Percentiles rank a stretch among this genome's conserved stretches.
phyloP scores from a whole-genome alignment of 2,797 vertebrate genomes.

The Eptatretus atami region DNA sequence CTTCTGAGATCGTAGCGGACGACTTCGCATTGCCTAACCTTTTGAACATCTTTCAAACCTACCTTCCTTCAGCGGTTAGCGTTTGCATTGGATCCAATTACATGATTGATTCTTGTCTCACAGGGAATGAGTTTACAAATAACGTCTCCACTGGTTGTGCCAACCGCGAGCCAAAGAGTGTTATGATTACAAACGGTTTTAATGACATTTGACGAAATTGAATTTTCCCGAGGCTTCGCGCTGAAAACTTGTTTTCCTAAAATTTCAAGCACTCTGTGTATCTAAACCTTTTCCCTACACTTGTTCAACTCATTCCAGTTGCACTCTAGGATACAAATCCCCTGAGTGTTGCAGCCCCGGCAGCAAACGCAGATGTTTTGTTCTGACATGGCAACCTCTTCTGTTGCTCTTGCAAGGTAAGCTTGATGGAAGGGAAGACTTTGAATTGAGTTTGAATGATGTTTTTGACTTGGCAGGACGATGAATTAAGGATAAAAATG shows the following conservation, averaged over 20 bases:
- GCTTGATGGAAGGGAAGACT: neutral
- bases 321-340: constrained; percentile 28
- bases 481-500: neutral
- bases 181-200: neutral
- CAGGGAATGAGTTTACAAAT: constrained; percentile 31
- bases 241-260: neutral
- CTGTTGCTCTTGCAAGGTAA: constrained; percentile 25
- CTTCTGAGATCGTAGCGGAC: too few species aligned
- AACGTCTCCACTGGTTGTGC: constrained; percentile 26
- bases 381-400: constrained; percentile 30
- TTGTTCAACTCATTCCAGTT: constrained; percentile 12
- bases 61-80: too few species aligned
- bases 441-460: too few species aligned
- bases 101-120: too few species aligned
- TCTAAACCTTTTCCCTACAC: neutral
- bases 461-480: too few species aligned
- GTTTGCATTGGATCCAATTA: too few species aligned
- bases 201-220: neutral
- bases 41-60: too few species aligned
- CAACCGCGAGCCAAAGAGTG: constrained; percentile 24
- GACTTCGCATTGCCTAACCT: too few species aligned
- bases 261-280: neutral
- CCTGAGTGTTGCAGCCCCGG: constrained; percentile 22
- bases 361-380: constrained; percentile 20
- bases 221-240: neutral